A percentile compares a stretch with the other conserved stretches of the same genome.
phyloP scores from a whole-genome alignment of 2,797 vertebrate genomes.

The Sarcophilus harrisii region DNA sequence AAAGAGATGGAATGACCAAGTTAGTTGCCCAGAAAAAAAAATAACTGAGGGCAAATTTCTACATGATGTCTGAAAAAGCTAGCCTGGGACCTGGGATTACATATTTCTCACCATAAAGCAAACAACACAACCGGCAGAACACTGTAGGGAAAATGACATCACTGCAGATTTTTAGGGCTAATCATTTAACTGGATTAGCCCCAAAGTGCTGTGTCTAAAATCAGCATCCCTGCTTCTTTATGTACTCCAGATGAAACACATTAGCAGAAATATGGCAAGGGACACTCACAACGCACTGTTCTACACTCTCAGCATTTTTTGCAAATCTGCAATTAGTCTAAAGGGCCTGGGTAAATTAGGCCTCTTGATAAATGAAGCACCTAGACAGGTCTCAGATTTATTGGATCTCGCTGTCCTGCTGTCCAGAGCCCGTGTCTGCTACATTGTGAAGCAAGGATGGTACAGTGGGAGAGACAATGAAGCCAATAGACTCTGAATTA shows the following conservation, averaged over 20 bases:
- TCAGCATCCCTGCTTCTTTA: constrained; percentile 92
- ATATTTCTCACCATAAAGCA: constrained; percentile 87
- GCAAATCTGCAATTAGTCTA: constrained; percentile 99
- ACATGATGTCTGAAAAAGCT: constrained; percentile 58
- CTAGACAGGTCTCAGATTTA: constrained; percentile 94
- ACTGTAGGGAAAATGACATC: constrained; percentile 91
- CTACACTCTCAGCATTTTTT: constrained; percentile 99
- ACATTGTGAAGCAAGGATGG: constrained; percentile 77
- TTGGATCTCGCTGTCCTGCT: constrained; percentile 88
- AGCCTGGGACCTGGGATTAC: constrained; percentile 66
- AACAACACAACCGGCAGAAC: constrained; percentile 87
- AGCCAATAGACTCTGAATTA: constrained; percentile 72
- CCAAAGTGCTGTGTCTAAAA: constrained; percentile 90
- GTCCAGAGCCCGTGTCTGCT: constrained; percentile 85
- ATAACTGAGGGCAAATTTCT: constrained; percentile 64
- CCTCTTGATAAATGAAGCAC: constrained; percentile 99
- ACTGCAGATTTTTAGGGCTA: constrained; percentile 91
- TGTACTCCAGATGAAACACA: constrained; percentile 98
- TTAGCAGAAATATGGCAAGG: constrained; percentile 97
- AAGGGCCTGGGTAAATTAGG: constrained; percentile 99
- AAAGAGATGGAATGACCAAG: not conserved
- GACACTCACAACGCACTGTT: constrained; percentile 93
- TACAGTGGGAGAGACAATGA: constrained; percentile 75
- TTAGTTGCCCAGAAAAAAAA: constrained; percentile 61
- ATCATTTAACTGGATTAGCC: constrained; percentile 93